Percentiles rank a stretch among this genome's conserved stretches.
These are phyloP conservation scores for Tyrophagus putrescentiae DNA, from an alignment of 1,140 invertebrate genomes.

Conservation along the genomic window DNA sequence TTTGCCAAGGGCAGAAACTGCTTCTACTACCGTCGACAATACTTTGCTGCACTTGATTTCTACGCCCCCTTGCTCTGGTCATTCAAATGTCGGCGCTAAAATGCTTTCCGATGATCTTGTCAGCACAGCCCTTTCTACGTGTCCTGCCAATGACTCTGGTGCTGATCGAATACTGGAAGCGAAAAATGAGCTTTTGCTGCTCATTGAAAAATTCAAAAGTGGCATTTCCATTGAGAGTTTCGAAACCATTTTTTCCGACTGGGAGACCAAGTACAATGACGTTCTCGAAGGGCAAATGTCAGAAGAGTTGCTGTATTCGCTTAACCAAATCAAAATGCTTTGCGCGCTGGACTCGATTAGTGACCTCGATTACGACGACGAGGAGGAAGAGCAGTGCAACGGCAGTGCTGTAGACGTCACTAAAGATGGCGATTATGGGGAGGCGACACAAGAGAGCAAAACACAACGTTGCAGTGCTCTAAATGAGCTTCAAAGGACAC, in stretches of 20 bases:
- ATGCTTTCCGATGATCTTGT: neutral
- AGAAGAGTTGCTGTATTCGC: conserved; percentile 6
- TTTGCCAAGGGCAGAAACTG: neutral
- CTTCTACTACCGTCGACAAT: neutral
- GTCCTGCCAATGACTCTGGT: too few relatives aligned
- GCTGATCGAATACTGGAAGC: neutral
- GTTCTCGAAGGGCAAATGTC: conserved; percentile 14
- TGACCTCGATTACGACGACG: neutral
- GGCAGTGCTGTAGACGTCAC: neutral
- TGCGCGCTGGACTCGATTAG: neutral
- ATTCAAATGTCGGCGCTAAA: too few relatives aligned
- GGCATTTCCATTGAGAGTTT: conserved; percentile 12
- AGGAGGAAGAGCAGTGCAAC: neutral
- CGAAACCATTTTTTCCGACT: neutral
- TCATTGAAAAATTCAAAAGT: conserved; percentile 11
- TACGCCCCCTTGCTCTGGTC: neutral
- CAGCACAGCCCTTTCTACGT: neutral
- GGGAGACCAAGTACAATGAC: conserved; percentile 3
- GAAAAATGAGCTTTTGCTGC: conserved; percentile 12
- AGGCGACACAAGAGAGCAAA: too few relatives aligned
- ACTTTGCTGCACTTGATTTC: neutral
- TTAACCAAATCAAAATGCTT: conserved; percentile 12
- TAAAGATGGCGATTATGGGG: neutral
- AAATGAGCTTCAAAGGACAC: too few relatives aligned
- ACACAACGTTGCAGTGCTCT: too few relatives aligned